Evolutionary conservation across 92 coral and sea anemone species (phyloP), one percentile per base, ranked within the genome.

Genomic region (Diadumene lineata): DNA sequence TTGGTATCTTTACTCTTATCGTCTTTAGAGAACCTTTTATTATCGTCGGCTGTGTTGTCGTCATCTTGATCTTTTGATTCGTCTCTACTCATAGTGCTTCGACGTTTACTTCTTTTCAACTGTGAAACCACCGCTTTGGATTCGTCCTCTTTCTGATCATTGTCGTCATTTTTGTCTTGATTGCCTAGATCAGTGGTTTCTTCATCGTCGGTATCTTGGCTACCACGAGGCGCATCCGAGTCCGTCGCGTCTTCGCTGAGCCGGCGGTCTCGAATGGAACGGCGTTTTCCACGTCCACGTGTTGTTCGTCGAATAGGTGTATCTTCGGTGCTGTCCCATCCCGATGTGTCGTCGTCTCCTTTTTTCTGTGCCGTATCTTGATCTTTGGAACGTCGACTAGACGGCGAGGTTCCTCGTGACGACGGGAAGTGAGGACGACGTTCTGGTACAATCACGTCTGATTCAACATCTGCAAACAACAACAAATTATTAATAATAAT

Each of bases 281-380:
- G 76, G 53, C 93, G 82, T 68, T 90, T 65, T 60, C 69, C 82
- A 19, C 82, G 62, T 15, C 85, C 72, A 17, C 75, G 66, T 65
- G 30, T 67, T 0, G 56, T 25, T 78, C 69, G 50, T 55, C 51
- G 57, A 2, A 56, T 57, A 0, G 82, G 82, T 27, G 81, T 34
- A 32, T 87, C 85, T 21, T 85, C 97, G 0, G 92, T 72, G 57
- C 90, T 88, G 58, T 91, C 97, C 79, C 82, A 78, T 28, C 84
- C 89, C 29, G 97, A 91, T 60, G 89, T 77, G 32, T 83, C 87
- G 31, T 87, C 97, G 8, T 72, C 79, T 26, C 27, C 61, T 50
- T 56, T 74, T 43, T 78, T 67, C 18, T 31, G 66, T 0, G 68
- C 33, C 0, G 67, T 38, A 10, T 69, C 50, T 44, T 34, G 75